Evolutionary conservation across 2,797 vertebrate genomes (phyloP).

Genomic region (Odontamblyopus rebecca): DNA sequence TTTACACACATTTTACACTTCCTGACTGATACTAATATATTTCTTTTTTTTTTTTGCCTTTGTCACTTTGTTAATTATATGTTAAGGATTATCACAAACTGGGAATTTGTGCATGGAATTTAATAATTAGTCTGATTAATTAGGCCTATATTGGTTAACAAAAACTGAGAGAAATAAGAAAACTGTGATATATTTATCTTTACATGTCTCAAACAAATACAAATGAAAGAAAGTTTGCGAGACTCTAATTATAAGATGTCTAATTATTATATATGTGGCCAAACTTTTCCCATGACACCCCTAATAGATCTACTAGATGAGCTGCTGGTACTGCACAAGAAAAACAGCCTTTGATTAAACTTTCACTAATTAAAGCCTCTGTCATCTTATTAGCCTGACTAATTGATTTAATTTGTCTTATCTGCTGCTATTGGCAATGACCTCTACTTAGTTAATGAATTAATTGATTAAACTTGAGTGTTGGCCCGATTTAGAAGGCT

Average conservation of each 20-base stretch:
- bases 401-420: slow-evolving; percentile 95
- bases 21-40: too few species aligned
- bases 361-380: slow-evolving; percentile 93
- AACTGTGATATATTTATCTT: too few species aligned
- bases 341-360: slow-evolving; percentile 89
- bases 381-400: slow-evolving; percentile 89
- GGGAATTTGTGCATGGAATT: too few species aligned
- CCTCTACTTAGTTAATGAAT: slow-evolving; percentile 84
- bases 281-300: slow-evolving; percentile 40
- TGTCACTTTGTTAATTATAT: too few species aligned
- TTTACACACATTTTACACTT: too few species aligned
- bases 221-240: background rate
- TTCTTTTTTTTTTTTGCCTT: too few species aligned
- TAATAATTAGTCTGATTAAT: too few species aligned
- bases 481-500: slow-evolving; percentile 55
- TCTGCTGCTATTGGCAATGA: slow-evolving; percentile 72
- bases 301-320: slow-evolving; percentile 56
- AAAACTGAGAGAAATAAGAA: too few species aligned
- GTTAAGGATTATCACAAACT: too few species aligned
- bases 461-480: slow-evolving; percentile 77
- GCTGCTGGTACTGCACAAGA: slow-evolving; percentile 61
- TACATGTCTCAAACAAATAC: background rate
- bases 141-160: too few species aligned
- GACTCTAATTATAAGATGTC: background rate
- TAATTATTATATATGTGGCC: slow-evolving; percentile 13